Percentiles rank a stretch among this genome's conserved stretches.
phyloP scores from a whole-genome alignment of 1,140 invertebrate species.

The Chironomus striatipennis region DNA sequence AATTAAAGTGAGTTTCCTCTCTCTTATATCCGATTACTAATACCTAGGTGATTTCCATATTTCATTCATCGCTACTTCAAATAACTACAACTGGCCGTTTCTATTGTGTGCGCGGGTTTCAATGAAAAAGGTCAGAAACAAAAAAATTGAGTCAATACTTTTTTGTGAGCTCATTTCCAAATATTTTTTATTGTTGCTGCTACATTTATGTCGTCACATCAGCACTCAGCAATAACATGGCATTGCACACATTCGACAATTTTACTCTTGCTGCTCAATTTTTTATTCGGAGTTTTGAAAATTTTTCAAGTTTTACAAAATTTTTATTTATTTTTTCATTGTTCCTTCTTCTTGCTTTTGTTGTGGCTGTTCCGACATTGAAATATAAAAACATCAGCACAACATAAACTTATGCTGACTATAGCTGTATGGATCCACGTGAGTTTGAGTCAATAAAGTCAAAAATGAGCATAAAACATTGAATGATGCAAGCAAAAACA shows the following conservation, averaged over 20 bases:
- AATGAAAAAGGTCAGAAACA: slow-evolving; percentile 4
- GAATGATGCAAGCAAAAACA: too few relatives aligned
- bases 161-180: neutral
- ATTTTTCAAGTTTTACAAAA: neutral
- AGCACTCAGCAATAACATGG: neutral
- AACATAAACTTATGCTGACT: too few relatives aligned
- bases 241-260: neutral
- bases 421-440: too few relatives aligned
- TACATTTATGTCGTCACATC: neutral
- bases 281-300: slow-evolving; percentile 8
- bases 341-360: neutral
- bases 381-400: neutral
- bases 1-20: neutral
- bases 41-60: too few relatives aligned
- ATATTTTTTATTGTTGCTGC: neutral
- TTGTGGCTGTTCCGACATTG: neutral
- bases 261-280: neutral
- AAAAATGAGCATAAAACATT: too few relatives aligned
- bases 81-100: neutral
- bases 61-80: too few relatives aligned
- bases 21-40: neutral
- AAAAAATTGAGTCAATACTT: neutral
- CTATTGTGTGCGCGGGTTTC: neutral
- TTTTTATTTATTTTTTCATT: neutral
- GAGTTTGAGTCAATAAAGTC: too few relatives aligned